Base-by-base conservation (phyloP, 2,888 invertebrate genomes). In the Hoplodrina ambigua region DNA sequence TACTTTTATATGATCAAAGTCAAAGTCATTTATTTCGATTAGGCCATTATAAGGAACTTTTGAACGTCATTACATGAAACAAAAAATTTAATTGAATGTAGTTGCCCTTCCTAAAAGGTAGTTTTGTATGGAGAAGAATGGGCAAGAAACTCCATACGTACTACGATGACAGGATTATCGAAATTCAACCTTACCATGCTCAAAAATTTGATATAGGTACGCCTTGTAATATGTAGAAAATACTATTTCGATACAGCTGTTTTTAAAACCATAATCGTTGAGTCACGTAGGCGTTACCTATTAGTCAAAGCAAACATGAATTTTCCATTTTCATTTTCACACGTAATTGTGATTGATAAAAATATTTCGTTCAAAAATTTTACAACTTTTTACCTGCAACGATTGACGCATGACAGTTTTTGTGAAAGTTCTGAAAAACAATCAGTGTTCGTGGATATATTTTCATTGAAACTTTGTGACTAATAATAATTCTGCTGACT, bases 291-390 rank as follows among this genome's bases (percentile, higher is more conserved):
- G 37, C 55, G 46, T 62, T 50, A 62, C 52, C 53, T 65, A 69
- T 79, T 68, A 68, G 65, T 82, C 55, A 75, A 61, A 61, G 54
- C 59, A 74, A 78, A 83, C 81, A 83, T 53, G 81, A 20, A 76
- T 71, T 50, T 74, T 71, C 70, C 63, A 83, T 85, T 83, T 76
- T 65, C 68, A 77, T 77, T 67, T 55, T n/a, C 50, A 49, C 10
- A 55, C 20, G 37, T 25, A 65, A 67, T 70, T 63, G 56, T 60
- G 67, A 71, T 66, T 59, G 54, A 68, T 68, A 70, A 59, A 67
- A 81, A 49, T 46, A 30, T 68, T 64, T 53, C 15, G 44, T 56
- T 2, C 30, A 37, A 63, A 44, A 15, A 2, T 0, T 41, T 20
- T 50, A 13, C 4, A 33, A 7, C 25, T 46, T 54, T 58, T 52